Evolutionary conservation across 2,888 invertebrate species (phyloP), one percentile per base, ranked within the genome.

Genomic region (Hyalella azteca): DNA sequence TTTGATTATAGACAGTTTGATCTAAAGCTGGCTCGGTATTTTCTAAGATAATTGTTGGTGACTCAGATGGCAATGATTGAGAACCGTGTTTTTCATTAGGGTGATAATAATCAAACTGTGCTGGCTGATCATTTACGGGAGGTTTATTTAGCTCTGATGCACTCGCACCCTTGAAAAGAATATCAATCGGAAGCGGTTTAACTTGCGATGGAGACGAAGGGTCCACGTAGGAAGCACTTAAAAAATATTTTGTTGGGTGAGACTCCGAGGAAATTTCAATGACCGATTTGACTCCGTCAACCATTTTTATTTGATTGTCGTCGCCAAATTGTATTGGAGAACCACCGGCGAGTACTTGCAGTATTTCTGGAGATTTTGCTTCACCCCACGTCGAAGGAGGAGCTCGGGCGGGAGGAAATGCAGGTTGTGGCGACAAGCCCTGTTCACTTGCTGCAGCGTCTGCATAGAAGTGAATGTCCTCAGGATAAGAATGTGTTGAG

Each of bases 191-290:
- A 9, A 66, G 36, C 2, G 66, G 66, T 19, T 66, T 66, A n/a
- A 66, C 66, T 39, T 32, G 66, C n/a, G 66, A 26, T 29, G 59
- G 66, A 29, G 66, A 66, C 4, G 29, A 5, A 15, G 66, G 66
- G 36, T 66, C 39, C 3, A 66, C 66, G 66, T 66, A 66, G 2
- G 66, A 66, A 0, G 66, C 66, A 36, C 66, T 66, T 11, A 66
- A 36, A 19, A 66, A 66, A 19, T 66, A 66, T 66, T 66, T 66
- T 0, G 66, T 66, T 66, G 66, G 66, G 29, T 66, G 66, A 36
- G 66, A 32, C 36, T 66, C 66, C 13, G 66, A 66, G 1, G 66
- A 66, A 3, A 66, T 66, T 36, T 32, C 66, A 15, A 66, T 32
- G 7, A 66, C 32, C 0, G 66, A 66, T 9, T 15, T 66, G 39